phyloP scores from a whole-genome alignment of 2,888 invertebrate species.

The Dryococelus australis region DNA sequence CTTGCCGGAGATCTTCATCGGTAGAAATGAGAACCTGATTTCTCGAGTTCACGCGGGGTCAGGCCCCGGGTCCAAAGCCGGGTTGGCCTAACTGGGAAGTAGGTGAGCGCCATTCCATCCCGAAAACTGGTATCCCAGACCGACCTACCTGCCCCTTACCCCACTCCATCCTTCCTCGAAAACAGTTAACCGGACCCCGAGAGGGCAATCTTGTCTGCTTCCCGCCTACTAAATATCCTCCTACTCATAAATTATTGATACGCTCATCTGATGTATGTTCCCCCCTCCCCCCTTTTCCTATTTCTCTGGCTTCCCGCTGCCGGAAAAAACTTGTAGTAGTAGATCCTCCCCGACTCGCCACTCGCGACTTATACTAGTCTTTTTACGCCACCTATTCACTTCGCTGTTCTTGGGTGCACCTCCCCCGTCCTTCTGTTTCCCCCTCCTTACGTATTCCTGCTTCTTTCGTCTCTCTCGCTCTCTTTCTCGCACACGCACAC shows the following conservation, averaged over 20 bases:
- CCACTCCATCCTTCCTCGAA: not conserved
- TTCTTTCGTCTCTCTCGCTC: not conserved
- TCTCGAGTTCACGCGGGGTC: not conserved
- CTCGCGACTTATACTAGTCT: not conserved
- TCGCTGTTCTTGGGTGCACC: not conserved
- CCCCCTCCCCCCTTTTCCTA: not conserved
- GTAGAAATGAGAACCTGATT: not conserved
- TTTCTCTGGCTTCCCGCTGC: not conserved
- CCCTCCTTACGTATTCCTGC: not conserved
- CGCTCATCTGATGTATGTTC: not conserved
- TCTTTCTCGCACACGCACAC: not conserved
- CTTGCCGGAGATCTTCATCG: not conserved
- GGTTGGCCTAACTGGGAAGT: constrained; percentile 6
- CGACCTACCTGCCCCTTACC: not conserved
- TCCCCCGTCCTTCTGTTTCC: not conserved
- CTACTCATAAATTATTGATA: constrained; percentile 11
- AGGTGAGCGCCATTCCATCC: not conserved
- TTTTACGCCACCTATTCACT: constrained; percentile 8
- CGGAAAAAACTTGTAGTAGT: no score
- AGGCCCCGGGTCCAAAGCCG: not conserved
- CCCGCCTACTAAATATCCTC: constrained; percentile 6
- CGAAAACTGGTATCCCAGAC: not conserved
- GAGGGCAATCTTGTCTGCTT: not conserved
- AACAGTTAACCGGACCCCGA: constrained; percentile 10
- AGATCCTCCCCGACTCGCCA: not conserved